Conservation (phyloP, 1,140 invertebrate genomes). For the Aphelinus certus region DNA sequence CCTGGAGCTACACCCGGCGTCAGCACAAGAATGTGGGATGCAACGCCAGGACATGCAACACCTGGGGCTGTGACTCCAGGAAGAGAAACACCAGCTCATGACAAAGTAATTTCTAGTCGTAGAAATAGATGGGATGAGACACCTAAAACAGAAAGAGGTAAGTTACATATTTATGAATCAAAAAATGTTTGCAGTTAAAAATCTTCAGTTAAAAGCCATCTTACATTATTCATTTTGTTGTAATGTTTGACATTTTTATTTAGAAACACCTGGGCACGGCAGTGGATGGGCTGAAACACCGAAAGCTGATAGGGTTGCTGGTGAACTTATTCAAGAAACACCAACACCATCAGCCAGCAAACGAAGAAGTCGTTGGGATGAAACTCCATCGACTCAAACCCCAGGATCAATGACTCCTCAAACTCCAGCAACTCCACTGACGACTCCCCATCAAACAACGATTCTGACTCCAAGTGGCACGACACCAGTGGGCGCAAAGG, state of each 20-base stretch:
- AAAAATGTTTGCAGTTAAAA: background rate
- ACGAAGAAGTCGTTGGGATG: conserved; percentile 90
- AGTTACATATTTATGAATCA: conserved; percentile 33
- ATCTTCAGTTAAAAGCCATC: no score
- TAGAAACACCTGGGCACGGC: conserved; percentile 92
- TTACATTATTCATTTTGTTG: no score
- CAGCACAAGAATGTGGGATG: conserved; percentile 93
- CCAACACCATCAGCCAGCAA: conserved; percentile 94
- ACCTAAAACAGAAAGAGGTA: conserved; percentile 93
- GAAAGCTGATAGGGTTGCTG: conserved; percentile 84
- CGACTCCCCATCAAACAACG: conserved; percentile 71
- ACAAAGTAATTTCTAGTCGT: conserved; percentile 78
- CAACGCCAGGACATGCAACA: conserved; percentile 90
- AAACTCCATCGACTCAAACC: conserved; percentile 87
- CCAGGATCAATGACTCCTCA: conserved; percentile 79
- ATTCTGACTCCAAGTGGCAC: conserved; percentile 71
- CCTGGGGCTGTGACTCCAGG: conserved; percentile 89
- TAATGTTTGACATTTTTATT: background rate
- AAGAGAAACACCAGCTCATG: conserved; percentile 87
- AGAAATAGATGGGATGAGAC: conserved; percentile 99
- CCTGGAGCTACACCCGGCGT: conserved; percentile 90
- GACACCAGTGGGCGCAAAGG: conserved; percentile 95
- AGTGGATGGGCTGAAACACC: conserved; percentile 99
- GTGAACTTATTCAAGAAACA: conserved; percentile 88
- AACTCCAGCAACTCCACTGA: conserved; percentile 75